phyloP scores from a whole-genome alignment of 1,140 invertebrate species.

The Saccostrea echinata region DNA sequence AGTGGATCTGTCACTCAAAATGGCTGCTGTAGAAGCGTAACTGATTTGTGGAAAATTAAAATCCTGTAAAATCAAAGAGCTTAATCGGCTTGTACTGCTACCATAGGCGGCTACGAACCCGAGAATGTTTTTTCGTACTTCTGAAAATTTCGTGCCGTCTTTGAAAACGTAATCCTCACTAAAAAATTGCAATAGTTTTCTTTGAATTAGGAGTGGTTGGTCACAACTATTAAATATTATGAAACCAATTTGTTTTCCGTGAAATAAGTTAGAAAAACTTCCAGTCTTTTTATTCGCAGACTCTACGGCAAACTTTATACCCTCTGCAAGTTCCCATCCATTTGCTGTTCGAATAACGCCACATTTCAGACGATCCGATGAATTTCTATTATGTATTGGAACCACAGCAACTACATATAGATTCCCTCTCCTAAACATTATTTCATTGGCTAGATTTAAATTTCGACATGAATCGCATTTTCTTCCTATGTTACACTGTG shows the following conservation, averaged over 20 bases:
- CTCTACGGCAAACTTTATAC: slow-evolving; percentile 32
- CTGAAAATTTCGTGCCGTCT: neutral
- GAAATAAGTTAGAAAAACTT: neutral
- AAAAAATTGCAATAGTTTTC: slow-evolving; percentile 38
- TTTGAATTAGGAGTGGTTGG: slow-evolving; percentile 14
- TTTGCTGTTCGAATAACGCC: neutral
- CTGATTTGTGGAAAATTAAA: slow-evolving; percentile 40
- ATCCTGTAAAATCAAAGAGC: neutral
- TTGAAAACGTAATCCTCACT: neutral
- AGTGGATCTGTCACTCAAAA: slow-evolving; percentile 15
- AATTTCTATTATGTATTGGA: slow-evolving; percentile 17
- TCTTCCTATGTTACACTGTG: slow-evolving; percentile 15
- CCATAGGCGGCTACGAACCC: slow-evolving; percentile 41
- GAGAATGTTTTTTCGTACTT: slow-evolving; percentile 15
- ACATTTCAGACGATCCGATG: slow-evolving; percentile 5
- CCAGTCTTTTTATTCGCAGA: slow-evolving; percentile 31
- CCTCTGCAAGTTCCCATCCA: slow-evolving; percentile 41
- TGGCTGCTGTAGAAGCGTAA: slow-evolving; percentile 42
- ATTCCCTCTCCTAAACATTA: slow-evolving; percentile 43
- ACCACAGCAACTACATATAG: slow-evolving; percentile 43
- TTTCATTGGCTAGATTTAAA: neutral
- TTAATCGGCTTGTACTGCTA: slow-evolving; percentile 31
- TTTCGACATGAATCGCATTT: slow-evolving; percentile 33
- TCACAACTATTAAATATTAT: slow-evolving; percentile 52
- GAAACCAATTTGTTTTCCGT: slow-evolving; percentile 9